A percentile compares a stretch with the other conserved stretches of the same genome.
These are phyloP conservation scores for Frankliniella intonsa DNA, from an alignment of 2,888 invertebrate species.

Conservation along the genomic window DNA sequence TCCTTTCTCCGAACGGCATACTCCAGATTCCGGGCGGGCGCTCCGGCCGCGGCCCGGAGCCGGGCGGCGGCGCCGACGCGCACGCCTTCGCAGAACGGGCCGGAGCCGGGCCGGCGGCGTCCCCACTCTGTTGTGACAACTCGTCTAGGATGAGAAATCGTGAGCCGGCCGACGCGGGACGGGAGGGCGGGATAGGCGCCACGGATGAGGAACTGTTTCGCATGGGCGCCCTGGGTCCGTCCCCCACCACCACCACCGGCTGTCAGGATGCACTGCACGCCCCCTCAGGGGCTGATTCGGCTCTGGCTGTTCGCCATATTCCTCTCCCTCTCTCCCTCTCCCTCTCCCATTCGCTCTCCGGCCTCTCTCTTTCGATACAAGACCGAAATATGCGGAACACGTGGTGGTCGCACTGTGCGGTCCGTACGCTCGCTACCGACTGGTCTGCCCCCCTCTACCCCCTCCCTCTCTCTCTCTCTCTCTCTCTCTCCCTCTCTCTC, in stretches of 20 bases:
- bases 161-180: not conserved
- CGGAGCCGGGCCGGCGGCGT: not conserved
- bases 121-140: not conserved
- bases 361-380: not conserved
- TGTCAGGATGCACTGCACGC: too few relatives aligned
- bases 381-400: slow-evolving; percentile 22
- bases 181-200: not conserved
- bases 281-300: too few relatives aligned
- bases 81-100: not conserved
- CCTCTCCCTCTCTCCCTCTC: not conserved
- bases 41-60: not conserved
- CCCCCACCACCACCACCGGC: too few relatives aligned
- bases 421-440: not conserved
- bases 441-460: not conserved
- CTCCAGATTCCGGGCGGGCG: slow-evolving; percentile 2
- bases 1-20: not conserved
- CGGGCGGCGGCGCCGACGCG: not conserved
- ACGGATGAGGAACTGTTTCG: not conserved
- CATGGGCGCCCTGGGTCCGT: too few relatives aligned
- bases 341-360: not conserved
- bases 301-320: too few relatives aligned
- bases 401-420: not conserved
- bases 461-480: not conserved
- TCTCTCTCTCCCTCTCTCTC: not conserved
- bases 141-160: not conserved